Conservation (phyloP, 2,797 vertebrate species). For the Pristis pectinata region DNA sequence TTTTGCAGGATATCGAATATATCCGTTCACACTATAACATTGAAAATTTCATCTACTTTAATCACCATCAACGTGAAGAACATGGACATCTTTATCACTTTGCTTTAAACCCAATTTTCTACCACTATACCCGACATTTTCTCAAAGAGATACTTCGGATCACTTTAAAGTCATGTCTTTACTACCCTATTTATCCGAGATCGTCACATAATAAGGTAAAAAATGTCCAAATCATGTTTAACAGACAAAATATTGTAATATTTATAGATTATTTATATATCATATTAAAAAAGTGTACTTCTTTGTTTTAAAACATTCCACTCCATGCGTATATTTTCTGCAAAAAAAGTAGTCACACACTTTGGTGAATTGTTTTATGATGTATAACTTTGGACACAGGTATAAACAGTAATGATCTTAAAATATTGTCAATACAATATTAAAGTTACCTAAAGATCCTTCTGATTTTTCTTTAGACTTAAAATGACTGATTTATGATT, state of each 20-base stretch:
- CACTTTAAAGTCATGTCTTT: constrained; percentile 73
- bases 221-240: not conserved
- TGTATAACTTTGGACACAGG: not conserved
- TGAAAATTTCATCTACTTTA: constrained; percentile 83
- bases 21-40: constrained; percentile 77
- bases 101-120: constrained; percentile 64
- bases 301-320: not conserved
- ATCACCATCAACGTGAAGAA: constrained; percentile 67
- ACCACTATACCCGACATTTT: constrained; percentile 66
- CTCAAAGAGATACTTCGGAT: constrained; percentile 81
- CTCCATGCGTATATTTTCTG: not conserved
- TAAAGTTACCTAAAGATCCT: not conserved
- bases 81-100: constrained; percentile 77
- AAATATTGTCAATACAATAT: not conserved
- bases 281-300: not conserved
- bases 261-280: not conserved
- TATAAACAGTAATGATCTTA: not conserved
- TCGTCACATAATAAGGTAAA: constrained; percentile 60
- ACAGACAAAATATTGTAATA: not conserved
- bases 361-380: not conserved
- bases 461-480: constrained; percentile 47
- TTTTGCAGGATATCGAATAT: constrained; percentile 74
- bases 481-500: constrained; percentile 64
- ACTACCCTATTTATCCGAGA: constrained; percentile 66
- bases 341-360: not conserved